These are phyloP conservation scores for Batillaria attramentaria DNA, from an alignment of 1,140 invertebrate species.

Conservation along the genomic window DNA sequence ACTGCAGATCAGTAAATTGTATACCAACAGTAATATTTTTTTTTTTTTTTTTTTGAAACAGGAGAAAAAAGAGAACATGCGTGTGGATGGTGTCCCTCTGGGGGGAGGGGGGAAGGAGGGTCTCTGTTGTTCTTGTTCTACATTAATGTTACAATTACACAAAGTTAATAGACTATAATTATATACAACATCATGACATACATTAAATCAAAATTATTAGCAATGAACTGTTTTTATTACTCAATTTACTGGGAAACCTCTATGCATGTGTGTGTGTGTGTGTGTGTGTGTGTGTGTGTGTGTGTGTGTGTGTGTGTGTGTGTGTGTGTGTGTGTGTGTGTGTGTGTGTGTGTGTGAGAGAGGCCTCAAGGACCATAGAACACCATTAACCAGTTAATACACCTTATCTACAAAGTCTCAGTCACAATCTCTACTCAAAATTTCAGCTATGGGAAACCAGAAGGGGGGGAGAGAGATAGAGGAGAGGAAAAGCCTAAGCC, in stretches of 20 bases:
- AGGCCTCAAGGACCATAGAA: not conserved
- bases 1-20: no score
- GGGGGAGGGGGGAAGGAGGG: not conserved
- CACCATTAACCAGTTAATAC: not conserved
- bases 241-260: not conserved
- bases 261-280: not conserved
- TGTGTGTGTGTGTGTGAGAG: not conserved
- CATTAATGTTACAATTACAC: no score
- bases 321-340: not conserved
- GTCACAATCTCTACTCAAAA: not conserved
- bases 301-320: slow-evolving; percentile 2
- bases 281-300: not conserved
- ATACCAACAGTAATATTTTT: no score
- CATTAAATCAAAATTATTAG: not conserved
- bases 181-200: no score
- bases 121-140: not conserved
- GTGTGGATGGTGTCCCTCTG: no score
- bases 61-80: no score
- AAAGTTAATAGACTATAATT: no score
- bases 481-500: no score
- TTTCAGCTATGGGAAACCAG: not conserved
- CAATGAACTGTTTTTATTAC: not conserved
- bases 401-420: not conserved
- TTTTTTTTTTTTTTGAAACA: no score
- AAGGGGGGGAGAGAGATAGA: no score